A percentile compares a stretch with the other conserved stretches of the same genome.
phyloP scores from a whole-genome alignment of 2,797 vertebrate genomes.

The Sebastes matsubarae region DNA sequence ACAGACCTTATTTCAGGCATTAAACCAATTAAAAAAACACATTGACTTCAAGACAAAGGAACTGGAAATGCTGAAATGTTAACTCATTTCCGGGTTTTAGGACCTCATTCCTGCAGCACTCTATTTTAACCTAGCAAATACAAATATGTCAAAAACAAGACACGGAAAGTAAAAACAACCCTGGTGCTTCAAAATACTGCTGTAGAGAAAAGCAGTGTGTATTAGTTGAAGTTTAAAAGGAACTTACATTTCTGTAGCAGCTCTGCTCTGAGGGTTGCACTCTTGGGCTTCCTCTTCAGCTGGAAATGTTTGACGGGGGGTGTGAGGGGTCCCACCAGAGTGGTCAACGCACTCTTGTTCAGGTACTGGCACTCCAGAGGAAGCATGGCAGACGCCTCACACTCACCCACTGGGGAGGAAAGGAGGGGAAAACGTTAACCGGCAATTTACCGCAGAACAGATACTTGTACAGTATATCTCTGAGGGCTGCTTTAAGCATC shows the following conservation, averaged over 20 bases:
- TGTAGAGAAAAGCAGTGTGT: not conserved
- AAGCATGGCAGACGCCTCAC: conserved; percentile 96
- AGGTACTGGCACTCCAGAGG: conserved; percentile 98
- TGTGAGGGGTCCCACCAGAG: conserved; percentile 94
- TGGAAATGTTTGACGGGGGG: conserved; percentile 98
- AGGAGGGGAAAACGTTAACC: not conserved
- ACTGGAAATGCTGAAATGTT: too few species aligned
- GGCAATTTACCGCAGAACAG: not conserved
- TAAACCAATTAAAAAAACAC: too few species aligned
- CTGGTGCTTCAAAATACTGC: not conserved
- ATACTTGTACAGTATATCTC: not conserved
- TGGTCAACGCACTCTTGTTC: conserved; percentile 96
- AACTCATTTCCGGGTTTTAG: too few species aligned
- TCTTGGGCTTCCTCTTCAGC: conserved; percentile 97
- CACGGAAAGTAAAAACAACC: not conserved
- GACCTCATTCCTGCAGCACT: too few species aligned
- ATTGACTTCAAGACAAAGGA: too few species aligned
- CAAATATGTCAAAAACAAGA: not conserved
- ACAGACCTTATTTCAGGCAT: too few species aligned
- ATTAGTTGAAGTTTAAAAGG: not conserved
- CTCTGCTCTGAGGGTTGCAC: conserved; percentile 96
- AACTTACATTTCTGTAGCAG: conserved; percentile 97
- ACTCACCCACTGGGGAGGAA: conserved; percentile 89
- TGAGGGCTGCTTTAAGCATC: not conserved
- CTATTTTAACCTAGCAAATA: too few species aligned